Conservation (phyloP, 2,113 vertebrate genomes). For the Syrmaticus mikado region DNA sequence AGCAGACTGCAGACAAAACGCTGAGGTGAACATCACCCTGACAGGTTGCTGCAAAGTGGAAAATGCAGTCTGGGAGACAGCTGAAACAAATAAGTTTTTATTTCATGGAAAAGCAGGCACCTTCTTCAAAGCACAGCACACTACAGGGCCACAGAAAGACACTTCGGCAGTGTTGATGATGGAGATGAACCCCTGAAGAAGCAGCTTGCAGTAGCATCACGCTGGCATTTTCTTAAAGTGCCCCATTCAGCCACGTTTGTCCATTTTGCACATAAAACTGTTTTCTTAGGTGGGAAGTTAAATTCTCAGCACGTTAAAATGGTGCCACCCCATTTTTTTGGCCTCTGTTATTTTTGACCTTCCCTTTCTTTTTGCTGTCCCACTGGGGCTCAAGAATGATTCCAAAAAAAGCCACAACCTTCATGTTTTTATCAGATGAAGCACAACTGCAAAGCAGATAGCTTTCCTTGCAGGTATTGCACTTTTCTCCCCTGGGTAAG, state of each 20-base stretch:
- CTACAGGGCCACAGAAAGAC: neutral
- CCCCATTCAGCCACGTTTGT: neutral
- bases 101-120: neutral
- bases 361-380: neutral
- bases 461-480: neutral
- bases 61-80: neutral
- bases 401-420: neutral
- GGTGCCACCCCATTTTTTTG: neutral
- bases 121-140: neutral
- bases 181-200: neutral
- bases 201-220: neutral
- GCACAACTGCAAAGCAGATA: neutral
- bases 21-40: neutral
- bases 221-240: neutral
- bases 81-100: neutral
- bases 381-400: neutral
- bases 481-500: neutral
- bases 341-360: neutral
- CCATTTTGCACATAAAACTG: neutral
- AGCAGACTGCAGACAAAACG: neutral
- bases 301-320: neutral
- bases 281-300: neutral
- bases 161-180: fast-evolving
- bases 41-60: neutral
- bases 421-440: neutral